Conservation (phyloP, 2,113 vertebrate genomes). For the Pygoscelis adeliae region DNA sequence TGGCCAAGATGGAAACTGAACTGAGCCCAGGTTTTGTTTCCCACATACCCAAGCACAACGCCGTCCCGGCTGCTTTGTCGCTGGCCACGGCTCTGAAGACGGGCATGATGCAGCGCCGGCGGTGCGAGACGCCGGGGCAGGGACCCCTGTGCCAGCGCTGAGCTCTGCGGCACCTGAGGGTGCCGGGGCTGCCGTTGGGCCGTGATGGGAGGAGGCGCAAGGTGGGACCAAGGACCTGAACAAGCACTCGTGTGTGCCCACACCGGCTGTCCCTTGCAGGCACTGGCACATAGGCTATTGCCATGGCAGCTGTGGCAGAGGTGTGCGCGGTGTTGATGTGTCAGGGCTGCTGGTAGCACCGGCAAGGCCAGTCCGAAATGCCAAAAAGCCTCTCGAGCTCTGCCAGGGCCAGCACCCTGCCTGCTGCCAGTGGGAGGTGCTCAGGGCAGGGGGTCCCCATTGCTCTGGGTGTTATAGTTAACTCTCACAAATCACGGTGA, state of each 20-base stretch:
- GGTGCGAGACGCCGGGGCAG: background rate
- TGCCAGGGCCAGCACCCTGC: background rate
- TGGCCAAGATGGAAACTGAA: slow-evolving; percentile 52
- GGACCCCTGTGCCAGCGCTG: accelerated
- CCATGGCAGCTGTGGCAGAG: background rate
- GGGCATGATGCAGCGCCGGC: accelerated
- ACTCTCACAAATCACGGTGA: too few relatives aligned
- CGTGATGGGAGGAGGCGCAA: accelerated
- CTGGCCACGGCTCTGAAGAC: accelerated
- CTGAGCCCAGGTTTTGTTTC: background rate
- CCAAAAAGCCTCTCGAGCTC: background rate
- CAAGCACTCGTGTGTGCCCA: accelerated
- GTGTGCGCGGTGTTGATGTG: background rate
- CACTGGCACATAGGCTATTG: background rate
- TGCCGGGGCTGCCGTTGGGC: background rate
- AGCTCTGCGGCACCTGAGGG: background rate
- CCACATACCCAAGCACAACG: background rate
- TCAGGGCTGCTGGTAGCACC: background rate
- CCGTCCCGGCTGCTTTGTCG: background rate
- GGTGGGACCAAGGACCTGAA: background rate
- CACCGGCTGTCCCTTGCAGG: accelerated
- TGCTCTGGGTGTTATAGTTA: too few relatives aligned
- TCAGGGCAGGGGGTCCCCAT: background rate
- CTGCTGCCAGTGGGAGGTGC: background rate
- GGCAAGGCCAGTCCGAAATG: background rate